Base-by-base conservation (phyloP, 2,113 vertebrate genomes). In the Leucoraja erinaceus region DNA sequence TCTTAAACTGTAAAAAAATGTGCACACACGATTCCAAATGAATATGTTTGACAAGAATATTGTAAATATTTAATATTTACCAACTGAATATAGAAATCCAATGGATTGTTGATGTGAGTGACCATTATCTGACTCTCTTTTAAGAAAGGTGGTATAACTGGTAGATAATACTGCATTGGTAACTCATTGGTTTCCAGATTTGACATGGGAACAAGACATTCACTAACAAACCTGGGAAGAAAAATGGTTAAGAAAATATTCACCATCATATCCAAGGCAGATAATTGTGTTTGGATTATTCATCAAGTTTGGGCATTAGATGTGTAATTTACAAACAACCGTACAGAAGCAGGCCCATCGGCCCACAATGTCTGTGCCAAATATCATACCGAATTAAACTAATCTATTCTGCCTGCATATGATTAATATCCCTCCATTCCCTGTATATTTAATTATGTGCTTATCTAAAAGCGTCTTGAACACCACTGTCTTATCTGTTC, bases 31-130 rank as follows among this genome's bases (percentile, higher is more conserved):
- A 79, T 56, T 33, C 7, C 66, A 79, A 93, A 20, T 70, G 25
- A 5, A 56, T 56, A 74, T 6, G 33, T 33, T 28, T n/a, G 47
- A 56, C 10, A 56, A 61, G 47, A 93, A 33, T 78, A 31, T 22
- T 61, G 12, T n/a, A 92, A 59, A 78, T 20, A 76, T 33, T 2
- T 70, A 93, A 88, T 90, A 95, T 95, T 97, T 95, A 99, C 98
- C 96, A 98, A 93, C 63, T 97, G 96, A 94, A 99, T 95, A 94
- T 97, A 98, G 95, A 99, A 99, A 95, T 99, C 97, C 84, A 95
- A 94, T 1, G 98, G 98, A 93, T 93, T 97, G 94, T 97, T 97
- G 93, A 98, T 94, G 93, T 98, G 96, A 93, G 96, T 96, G 94
- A 99, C 96, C 92, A 97, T 93, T 78, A 96, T 96, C 10, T 92